Evolutionary conservation across 2,888 invertebrate genomes (phyloP), one percentile per base, ranked within the genome.

Genomic region (Cosmia trapezina): DNA sequence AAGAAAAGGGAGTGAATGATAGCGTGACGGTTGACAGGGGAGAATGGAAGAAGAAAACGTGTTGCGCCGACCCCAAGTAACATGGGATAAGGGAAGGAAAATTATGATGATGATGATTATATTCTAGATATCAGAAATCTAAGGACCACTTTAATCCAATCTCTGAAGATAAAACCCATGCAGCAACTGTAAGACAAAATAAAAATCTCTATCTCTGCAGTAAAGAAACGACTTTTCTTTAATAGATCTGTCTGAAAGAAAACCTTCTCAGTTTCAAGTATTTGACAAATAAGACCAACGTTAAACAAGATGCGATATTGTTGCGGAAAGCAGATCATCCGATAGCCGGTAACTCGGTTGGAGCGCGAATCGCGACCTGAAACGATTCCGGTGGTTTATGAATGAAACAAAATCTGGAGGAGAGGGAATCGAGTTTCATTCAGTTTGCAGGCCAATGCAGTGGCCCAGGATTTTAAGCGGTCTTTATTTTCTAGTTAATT

Each of bases 321-420:
- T 80, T 61, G 60, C 64, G 81, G 84, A 76, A 84, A 84, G 61
- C 22, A 75, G 59, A 65, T 84, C 54, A 81, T 84, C 81, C 81
- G 81, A 81, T 83, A 70, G 76, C 84, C 81, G 81, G 81, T 81
- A 81, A 81, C 61, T 81, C 70, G 70, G 68, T 81, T 62, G 57
- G 54, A 61, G 70, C 73, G 54, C 22, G 78, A 70, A 70, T 28
- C 64, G 67, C 81, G 70, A 56, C 56, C 69, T 68, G 45, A 74
- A 80, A 54, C 81, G 81, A 62, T 62, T 62, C 84, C 68, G 53
- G 64, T 51, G 61, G 64, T 80, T 81, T 84, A 62, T 75, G 70
- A 81, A 81, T 75, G 84, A 75, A 84, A 81, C 59, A 61, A 70
- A 54, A 65, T 80, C 56, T 54, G 57, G 49, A 70, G 45, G 57